Conservation (phyloP, 1,140 invertebrate genomes). For the Pseudomyrmex sp. region DNA sequence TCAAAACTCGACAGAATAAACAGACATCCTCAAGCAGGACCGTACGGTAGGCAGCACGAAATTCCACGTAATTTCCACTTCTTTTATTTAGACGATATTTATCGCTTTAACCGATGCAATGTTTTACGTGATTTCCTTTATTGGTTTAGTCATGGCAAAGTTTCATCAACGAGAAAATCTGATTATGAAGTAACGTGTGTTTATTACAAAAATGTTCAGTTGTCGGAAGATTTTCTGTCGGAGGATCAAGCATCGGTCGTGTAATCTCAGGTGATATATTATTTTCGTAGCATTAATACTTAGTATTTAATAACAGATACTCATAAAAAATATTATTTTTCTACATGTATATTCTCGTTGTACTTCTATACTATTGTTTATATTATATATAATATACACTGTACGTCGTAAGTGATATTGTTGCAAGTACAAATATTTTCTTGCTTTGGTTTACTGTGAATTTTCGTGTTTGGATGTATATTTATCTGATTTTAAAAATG, state of each 20-base stretch:
- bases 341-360: no score
- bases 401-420: no score
- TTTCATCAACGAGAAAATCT: background rate
- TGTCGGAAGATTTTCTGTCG: slow-evolving; percentile 62
- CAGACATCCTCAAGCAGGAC: background rate
- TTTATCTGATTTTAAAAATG: no score
- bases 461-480: no score
- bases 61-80: slow-evolving; percentile 1
- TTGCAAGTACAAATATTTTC: no score
- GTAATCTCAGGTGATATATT: background rate
- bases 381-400: no score
- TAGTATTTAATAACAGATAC: background rate
- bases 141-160: background rate
- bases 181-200: slow-evolving; percentile 18
- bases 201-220: slow-evolving; percentile 51
- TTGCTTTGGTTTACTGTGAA: no score
- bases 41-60: background rate
- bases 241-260: slow-evolving; percentile 68
- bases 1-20: slow-evolving; percentile 12
- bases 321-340: no score
- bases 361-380: no score
- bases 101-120: background rate
- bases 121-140: background rate
- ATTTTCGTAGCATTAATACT: background rate
- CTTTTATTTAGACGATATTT: background rate